Conservation (phyloP, 2,797 vertebrate species). For the Sitta carolinensis region DNA sequence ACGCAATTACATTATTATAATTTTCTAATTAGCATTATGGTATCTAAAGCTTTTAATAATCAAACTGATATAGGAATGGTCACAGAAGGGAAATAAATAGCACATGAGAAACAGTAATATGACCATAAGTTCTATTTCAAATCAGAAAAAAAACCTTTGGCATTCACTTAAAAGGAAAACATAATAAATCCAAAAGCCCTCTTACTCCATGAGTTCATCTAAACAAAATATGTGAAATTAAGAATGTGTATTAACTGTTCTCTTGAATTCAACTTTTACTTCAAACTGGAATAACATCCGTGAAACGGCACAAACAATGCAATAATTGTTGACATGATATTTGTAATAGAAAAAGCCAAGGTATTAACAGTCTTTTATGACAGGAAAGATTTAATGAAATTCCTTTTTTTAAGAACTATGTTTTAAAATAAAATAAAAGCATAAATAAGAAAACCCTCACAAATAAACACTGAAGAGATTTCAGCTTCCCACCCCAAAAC, state of each 20-base stretch:
- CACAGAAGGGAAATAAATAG: neutral
- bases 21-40: neutral
- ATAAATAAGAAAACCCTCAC: conserved; percentile 41
- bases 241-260: conserved; percentile 47
- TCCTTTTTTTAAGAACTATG: neutral
- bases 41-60: conserved; percentile 11
- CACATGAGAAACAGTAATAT: neutral
- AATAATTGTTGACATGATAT: conserved; percentile 37
- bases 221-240: conserved; percentile 47
- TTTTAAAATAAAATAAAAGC: neutral
- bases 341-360: conserved; percentile 36
- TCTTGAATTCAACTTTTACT: conserved; percentile 20
- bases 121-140: neutral
- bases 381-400: neutral
- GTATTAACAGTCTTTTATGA: conserved; percentile 21
- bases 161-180: neutral
- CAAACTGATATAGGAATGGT: neutral
- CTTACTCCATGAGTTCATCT: conserved; percentile 39
- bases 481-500: conserved; percentile 47
- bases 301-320: conserved; percentile 11
- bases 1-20: neutral
- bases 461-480: conserved; percentile 50
- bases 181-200: conserved; percentile 30
- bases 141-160: conserved; percentile 19
- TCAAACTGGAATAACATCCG: conserved; percentile 30